Conservation (phyloP, 30 jellyfish, hydroid and myxozoan species). For the Cassiopea andromeda region DNA sequence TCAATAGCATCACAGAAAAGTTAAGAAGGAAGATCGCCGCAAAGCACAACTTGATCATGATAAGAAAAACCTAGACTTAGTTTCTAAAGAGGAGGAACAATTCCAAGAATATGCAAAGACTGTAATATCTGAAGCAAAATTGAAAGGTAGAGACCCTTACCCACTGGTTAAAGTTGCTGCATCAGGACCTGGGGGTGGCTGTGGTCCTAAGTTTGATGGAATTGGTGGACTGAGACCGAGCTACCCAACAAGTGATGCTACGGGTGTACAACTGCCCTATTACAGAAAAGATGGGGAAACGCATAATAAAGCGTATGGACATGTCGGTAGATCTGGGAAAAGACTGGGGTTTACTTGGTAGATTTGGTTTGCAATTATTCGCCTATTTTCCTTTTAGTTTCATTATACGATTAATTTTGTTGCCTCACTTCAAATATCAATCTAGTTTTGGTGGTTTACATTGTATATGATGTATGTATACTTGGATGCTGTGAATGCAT, state of each 20-base stretch:
- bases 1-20: conserved; percentile 55
- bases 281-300: conserved; percentile 81
- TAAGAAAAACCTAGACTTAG: conserved; percentile 60
- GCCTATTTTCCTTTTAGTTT: no score
- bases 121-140: conserved; percentile 81
- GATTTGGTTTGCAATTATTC: background rate
- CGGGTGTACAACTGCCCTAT: conserved; percentile 96
- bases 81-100: conserved; percentile 85
- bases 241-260: conserved; percentile 91
- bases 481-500: no score
- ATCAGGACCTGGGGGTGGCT: conserved; percentile 99
- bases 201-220: conserved; percentile 97
- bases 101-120: conserved; percentile 88
- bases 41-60: conserved; percentile 77
- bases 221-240: conserved; percentile 98
- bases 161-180: conserved; percentile 88
- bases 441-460: no score
- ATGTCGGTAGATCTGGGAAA: conserved; percentile 92
- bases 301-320: conserved; percentile 82
- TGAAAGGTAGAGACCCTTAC: conserved; percentile 78
- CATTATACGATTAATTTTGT: no score
- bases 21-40: conserved; percentile 25
- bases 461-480: no score
- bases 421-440: no score
- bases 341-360: conserved; percentile 98